A percentile compares a stretch with the other conserved stretches of the same genome.
Conservation (phyloP, 2,888 invertebrate species). For the Spialia ferax region DNA sequence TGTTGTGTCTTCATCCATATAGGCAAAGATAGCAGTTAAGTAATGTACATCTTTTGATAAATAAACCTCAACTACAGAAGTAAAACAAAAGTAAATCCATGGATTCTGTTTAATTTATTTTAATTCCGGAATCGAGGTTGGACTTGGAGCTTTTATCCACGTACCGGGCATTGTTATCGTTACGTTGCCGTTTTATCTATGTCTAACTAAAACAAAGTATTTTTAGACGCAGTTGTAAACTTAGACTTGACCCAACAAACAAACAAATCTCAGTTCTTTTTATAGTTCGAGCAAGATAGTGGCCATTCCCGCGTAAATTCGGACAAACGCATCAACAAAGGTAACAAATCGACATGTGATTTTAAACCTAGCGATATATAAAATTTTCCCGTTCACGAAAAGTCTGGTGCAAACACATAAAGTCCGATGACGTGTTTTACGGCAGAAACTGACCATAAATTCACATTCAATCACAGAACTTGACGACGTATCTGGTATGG, state of each 20-base stretch:
- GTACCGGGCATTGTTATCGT: background rate
- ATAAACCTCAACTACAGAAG: too few relatives aligned
- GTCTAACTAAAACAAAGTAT: constrained; percentile 19
- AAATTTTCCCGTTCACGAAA: constrained; percentile 50
- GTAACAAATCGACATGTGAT: constrained; percentile 36
- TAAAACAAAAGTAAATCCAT: too few relatives aligned
- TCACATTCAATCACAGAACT: constrained; percentile 48
- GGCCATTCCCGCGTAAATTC: constrained; percentile 27
- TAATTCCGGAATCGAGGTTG: background rate
- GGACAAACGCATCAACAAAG: constrained; percentile 32
- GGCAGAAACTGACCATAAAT: constrained; percentile 53
- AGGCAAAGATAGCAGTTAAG: too few relatives aligned
- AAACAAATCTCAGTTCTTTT: constrained; percentile 33
- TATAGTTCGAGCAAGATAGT: constrained; percentile 29
- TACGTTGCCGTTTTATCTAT: background rate
- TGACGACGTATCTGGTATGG: constrained; percentile 37
- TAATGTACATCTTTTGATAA: background rate
- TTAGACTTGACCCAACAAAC: constrained; percentile 28
- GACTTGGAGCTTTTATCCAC: background rate
- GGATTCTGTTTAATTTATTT: background rate
- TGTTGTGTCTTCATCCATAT: too few relatives aligned
- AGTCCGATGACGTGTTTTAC: constrained; percentile 55
- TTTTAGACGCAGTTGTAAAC: constrained; percentile 25
- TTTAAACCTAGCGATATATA: constrained; percentile 47
- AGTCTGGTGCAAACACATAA: constrained; percentile 56